These are phyloP conservation scores for Mimachlamys varia DNA, from an alignment of 2,888 invertebrate species.

Conservation along the genomic window DNA sequence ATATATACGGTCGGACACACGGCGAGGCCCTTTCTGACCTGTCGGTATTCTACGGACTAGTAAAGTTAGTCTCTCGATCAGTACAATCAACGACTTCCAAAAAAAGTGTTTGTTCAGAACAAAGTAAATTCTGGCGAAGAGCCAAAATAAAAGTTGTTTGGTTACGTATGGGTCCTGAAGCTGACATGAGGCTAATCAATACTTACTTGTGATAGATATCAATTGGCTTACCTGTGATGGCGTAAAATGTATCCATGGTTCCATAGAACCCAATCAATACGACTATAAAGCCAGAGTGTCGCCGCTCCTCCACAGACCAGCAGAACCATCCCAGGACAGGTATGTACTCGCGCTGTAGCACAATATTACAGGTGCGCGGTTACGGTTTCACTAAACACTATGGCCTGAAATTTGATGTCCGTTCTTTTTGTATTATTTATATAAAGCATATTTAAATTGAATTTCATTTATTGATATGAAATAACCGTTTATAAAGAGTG, in stretches of 20 bases:
- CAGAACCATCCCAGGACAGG: constrained; percentile 7
- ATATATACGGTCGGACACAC: no score
- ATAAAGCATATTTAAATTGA: no score
- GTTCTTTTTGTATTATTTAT: no score
- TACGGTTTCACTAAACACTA: background rate
- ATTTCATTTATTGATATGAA: no score
- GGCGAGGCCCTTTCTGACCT: no score
- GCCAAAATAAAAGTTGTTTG: background rate
- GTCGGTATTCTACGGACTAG: background rate
- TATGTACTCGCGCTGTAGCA: background rate
- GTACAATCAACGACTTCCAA: background rate
- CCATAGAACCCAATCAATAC: background rate
- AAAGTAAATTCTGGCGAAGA: background rate
- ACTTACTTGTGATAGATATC: background rate
- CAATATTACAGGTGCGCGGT: background rate
- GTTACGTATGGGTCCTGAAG: background rate
- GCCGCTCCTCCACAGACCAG: background rate
- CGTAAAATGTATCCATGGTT: constrained; percentile 33
- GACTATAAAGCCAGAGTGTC: background rate
- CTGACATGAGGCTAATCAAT: background rate
- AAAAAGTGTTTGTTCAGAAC: background rate
- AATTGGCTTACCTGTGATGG: constrained; percentile 3
- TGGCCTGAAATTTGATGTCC: no score
- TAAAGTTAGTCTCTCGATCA: background rate
- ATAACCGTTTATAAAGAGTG: no score